A percentile compares a stretch with the other conserved stretches of the same genome.
These are phyloP conservation scores for Macroramphosus scolopax DNA, from an alignment of 2,797 vertebrate species.

Conservation along the genomic window DNA sequence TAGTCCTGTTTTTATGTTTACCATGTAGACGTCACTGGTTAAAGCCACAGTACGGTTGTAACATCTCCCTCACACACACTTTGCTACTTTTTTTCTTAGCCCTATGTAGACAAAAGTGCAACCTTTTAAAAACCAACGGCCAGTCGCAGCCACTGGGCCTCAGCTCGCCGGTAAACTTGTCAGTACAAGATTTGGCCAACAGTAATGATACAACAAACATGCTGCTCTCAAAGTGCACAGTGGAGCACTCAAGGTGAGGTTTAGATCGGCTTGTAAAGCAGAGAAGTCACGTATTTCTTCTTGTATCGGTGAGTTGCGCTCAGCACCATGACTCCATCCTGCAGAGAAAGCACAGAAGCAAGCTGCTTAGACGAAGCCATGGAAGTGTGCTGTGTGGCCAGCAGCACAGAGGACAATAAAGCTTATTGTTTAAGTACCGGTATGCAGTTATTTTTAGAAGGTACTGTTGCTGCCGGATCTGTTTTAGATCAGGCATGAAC, in stretches of 20 bases:
- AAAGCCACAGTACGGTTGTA: constrained; percentile 34
- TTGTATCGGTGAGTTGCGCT: constrained; percentile 97
- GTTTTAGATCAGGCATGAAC: no score
- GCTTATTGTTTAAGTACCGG: no score
- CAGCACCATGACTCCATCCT: constrained; percentile 98
- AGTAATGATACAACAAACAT: constrained; percentile 34
- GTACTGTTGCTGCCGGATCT: no score
- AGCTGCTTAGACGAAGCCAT: no score
- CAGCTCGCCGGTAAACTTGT: constrained; percentile 52
- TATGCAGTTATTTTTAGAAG: no score
- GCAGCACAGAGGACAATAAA: no score
- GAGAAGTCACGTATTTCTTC: constrained; percentile 98
- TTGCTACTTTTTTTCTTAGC: constrained; percentile 45
- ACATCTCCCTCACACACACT: constrained; percentile 16
- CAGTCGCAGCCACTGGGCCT: constrained; percentile 25
- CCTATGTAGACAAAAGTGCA: constrained; percentile 47
- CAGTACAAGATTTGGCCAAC: constrained; percentile 65
- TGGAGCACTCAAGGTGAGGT: constrained; percentile 3
- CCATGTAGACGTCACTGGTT: no score
- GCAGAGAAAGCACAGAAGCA: constrained; percentile 14
- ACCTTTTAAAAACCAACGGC: constrained; percentile 11
- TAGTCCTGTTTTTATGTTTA: constrained; percentile 21
- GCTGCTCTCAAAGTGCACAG: constrained; percentile 41
- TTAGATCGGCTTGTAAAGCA: constrained; percentile 97
- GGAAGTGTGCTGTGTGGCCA: no score